phyloP scores from a whole-genome alignment of 2,888 invertebrate genomes.

The Holacanthella duospinosa region DNA sequence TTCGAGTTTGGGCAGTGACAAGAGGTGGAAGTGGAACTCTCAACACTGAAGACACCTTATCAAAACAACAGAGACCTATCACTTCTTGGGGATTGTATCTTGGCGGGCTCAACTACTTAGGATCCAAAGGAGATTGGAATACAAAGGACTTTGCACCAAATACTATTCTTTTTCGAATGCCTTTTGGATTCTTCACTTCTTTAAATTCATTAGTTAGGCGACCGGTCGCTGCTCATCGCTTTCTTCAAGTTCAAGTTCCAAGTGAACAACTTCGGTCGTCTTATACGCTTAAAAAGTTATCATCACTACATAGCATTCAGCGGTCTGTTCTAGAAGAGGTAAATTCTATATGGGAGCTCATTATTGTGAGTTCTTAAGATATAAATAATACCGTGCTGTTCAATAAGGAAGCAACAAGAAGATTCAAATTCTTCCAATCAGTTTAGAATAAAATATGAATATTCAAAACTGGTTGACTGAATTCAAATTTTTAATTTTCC shows the following conservation, averaged over 20 bases:
- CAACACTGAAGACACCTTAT: not conserved
- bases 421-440: too few relatives aligned
- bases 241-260: constrained; percentile 11
- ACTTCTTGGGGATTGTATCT: constrained; percentile 78
- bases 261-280: constrained; percentile 19
- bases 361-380: not conserved
- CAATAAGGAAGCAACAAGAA: not conserved
- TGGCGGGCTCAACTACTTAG: constrained; percentile 61
- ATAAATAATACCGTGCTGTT: not conserved
- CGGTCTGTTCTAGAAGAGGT: constrained; percentile 35
- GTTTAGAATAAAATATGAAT: not conserved
- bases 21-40: constrained; percentile 29
- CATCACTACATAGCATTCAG: constrained; percentile 29
- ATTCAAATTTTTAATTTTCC: too few relatives aligned
- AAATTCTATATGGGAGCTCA: not conserved
- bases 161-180: constrained; percentile 74
- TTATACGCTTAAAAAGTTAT: constrained; percentile 28
- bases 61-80: constrained; percentile 43
- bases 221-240: constrained; percentile 14
- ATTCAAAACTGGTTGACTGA: too few relatives aligned
- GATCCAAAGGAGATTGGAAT: constrained; percentile 40
- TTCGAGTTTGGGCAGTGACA: constrained; percentile 45
- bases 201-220: constrained; percentile 29
- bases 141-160: constrained; percentile 55
- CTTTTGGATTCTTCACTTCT: constrained; percentile 71